Evolutionary conservation across 2,113 vertebrate genomes (phyloP).

Genomic region (Thamnophis sirtalis): DNA sequence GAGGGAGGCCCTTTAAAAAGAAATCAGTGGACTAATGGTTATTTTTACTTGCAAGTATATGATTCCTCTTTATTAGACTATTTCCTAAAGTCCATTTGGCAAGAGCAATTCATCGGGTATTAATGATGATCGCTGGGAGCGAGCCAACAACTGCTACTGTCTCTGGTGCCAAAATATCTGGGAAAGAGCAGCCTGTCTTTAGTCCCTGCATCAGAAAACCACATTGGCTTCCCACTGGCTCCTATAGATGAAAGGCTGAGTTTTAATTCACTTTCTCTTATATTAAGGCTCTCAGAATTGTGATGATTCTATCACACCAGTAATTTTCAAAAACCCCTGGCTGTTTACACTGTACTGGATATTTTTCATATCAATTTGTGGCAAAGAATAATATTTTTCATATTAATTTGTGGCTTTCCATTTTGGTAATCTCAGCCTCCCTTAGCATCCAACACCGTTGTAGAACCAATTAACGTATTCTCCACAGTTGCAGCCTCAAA

Average conservation of each 20-base stretch:
- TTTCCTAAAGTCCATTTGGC: not conserved
- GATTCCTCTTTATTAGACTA: not conserved
- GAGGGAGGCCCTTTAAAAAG: not conserved
- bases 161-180: not conserved
- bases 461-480: not conserved
- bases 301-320: not conserved
- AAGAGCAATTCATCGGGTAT: not conserved
- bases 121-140: not conserved
- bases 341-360: not conserved
- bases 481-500: not conserved
- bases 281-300: not conserved
- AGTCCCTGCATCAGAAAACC: not conserved
- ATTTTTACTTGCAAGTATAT: not conserved
- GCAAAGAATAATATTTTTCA: not conserved
- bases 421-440: not conserved
- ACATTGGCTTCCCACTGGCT: not conserved
- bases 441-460: not conserved
- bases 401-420: not conserved
- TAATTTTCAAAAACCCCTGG: not conserved
- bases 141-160: not conserved
- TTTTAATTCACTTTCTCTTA: not conserved
- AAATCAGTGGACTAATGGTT: not conserved
- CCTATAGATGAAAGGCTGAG: not conserved
- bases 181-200: not conserved
- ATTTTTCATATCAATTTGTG: not conserved